Evolutionary conservation across 2,797 vertebrate species (phyloP).

Genomic region (Huso huso): DNA sequence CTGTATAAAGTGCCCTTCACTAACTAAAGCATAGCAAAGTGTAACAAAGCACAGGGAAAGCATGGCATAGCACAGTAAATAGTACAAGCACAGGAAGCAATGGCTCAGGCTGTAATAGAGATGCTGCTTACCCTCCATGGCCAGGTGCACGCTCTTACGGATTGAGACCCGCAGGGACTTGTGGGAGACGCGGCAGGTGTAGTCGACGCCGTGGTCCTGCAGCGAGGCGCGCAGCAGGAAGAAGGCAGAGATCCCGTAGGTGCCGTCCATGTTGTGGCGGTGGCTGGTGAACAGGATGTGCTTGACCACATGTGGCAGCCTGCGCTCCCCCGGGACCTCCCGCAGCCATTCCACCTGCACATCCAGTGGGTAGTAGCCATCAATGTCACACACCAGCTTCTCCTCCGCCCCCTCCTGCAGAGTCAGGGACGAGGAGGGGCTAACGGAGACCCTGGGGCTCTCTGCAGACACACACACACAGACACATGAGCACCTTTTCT

Average conservation of each 20-base stretch:
- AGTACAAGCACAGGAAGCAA: neutral
- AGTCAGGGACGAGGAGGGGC: constrained; percentile 25
- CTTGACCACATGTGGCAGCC: constrained; percentile 40
- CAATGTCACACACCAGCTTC: constrained; percentile 52
- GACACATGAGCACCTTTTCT: neutral
- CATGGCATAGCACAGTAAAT: neutral
- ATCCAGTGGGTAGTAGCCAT: constrained; percentile 59
- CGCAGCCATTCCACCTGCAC: constrained; percentile 55
- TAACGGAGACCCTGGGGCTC: constrained; percentile 54
- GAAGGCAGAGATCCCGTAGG: constrained; percentile 55
- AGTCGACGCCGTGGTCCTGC: constrained; percentile 37
- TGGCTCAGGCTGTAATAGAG: neutral
- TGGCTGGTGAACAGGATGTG: constrained; percentile 60
- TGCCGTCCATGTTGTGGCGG: constrained; percentile 48
- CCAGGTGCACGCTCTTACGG: constrained; percentile 54
- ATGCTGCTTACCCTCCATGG: constrained; percentile 33
- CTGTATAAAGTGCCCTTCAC: neutral
- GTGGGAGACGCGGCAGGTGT: constrained; percentile 60
- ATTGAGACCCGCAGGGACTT: constrained; percentile 47
- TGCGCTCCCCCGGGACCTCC: constrained; percentile 23
- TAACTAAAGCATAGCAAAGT: neutral
- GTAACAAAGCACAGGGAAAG: neutral
- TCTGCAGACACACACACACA: constrained; percentile 37
- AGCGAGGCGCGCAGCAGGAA: constrained; percentile 51
- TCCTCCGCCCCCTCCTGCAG: constrained; percentile 45